Conservation (phyloP, 2,113 vertebrate genomes). For the Saguinus imperator region DNA sequence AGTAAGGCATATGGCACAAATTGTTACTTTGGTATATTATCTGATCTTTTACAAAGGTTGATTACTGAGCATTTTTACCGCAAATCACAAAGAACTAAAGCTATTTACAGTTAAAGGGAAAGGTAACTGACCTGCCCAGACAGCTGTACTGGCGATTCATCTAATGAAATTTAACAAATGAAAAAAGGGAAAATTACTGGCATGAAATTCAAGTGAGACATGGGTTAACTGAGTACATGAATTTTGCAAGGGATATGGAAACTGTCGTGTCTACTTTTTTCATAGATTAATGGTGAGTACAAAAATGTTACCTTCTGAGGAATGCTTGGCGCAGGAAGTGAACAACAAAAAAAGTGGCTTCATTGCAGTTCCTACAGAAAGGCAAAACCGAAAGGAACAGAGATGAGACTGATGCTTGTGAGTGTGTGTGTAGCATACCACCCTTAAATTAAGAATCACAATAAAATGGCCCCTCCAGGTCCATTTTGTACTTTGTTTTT, state of each 20-base stretch:
- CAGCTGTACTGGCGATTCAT: not conserved
- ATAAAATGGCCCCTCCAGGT: not conserved
- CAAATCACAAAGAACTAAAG: conserved; percentile 11
- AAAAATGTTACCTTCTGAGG: not conserved
- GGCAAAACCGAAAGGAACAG: not conserved
- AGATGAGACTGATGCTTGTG: not conserved
- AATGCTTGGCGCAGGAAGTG: not conserved
- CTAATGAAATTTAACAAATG: conserved; percentile 51
- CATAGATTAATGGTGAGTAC: not conserved
- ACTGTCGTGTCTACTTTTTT: not conserved
- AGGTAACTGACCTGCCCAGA: not conserved
- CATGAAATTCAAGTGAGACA: not conserved
- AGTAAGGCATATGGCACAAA: conserved; percentile 28
- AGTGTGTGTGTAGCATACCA: not conserved
- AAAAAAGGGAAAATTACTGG: not conserved
- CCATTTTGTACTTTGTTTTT: not conserved
- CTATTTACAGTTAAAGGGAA: conserved; percentile 9
- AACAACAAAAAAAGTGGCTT: not conserved
- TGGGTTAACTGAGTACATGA: not conserved
- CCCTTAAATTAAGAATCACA: not conserved
- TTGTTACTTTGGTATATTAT: conserved; percentile 42
- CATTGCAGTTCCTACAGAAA: not conserved
- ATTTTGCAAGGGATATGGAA: not conserved
- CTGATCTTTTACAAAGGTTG: conserved; percentile 51
- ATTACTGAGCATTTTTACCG: not conserved